Evolutionary conservation across 2,113 vertebrate genomes (phyloP).

Genomic region (Charadrius vociferus): DNA sequence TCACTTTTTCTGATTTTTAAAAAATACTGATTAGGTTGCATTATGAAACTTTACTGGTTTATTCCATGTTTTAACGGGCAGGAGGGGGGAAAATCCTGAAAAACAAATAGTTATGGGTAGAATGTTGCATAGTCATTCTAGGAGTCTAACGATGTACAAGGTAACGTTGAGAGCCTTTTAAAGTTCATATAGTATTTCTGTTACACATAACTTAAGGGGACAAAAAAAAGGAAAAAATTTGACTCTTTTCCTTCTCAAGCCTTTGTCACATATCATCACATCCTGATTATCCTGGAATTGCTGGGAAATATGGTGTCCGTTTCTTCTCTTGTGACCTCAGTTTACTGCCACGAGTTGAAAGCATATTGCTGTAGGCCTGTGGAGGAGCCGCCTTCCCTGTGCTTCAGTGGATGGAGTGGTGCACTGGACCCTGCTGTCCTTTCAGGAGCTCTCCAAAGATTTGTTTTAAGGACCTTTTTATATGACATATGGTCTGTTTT

Average conservation of each 20-base stretch:
- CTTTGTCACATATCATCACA: not conserved
- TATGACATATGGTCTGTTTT: not conserved
- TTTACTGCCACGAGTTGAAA: not conserved
- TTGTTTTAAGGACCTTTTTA: not conserved
- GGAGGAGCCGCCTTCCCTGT: not conserved
- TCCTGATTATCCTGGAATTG: not conserved
- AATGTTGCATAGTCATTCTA: not conserved
- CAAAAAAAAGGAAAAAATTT: not conserved
- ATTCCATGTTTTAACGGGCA: not conserved
- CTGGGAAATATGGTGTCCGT: not conserved
- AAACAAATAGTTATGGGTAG: not conserved
- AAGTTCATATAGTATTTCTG: not conserved
- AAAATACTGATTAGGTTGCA: not conserved
- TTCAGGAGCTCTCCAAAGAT: not conserved
- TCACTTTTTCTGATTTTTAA: not conserved
- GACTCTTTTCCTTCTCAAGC: not conserved
- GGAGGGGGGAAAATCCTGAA: not conserved
- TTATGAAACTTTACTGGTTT: not conserved
- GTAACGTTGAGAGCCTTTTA: not conserved
- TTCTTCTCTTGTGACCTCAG: not conserved
- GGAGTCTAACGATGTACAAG: not conserved
- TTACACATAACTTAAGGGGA: accelerated
- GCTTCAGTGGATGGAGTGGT: not conserved
- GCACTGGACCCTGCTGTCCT: not conserved
- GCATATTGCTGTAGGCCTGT: not conserved